phyloP scores from a whole-genome alignment of 2,113 vertebrate species.

The Marcusenius ussheri region DNA sequence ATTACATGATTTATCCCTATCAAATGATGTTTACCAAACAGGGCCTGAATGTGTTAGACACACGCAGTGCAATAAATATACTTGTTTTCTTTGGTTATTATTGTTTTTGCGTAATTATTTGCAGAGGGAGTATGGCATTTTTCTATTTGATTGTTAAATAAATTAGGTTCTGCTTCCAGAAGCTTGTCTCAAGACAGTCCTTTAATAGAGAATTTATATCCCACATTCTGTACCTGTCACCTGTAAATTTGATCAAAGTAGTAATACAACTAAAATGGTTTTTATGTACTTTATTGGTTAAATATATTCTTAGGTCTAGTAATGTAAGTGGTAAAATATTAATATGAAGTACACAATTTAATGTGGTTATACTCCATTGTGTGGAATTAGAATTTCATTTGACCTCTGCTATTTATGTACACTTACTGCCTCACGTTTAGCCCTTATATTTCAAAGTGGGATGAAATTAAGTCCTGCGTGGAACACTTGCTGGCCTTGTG shows the following conservation, averaged over 20 bases:
- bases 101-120: neutral
- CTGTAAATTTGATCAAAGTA: neutral
- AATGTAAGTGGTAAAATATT: neutral
- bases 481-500: too few relatives aligned
- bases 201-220: neutral
- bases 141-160: neutral
- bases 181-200: neutral
- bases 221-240: neutral
- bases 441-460: neutral
- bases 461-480: neutral
- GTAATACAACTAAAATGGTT: neutral
- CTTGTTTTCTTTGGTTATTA: neutral
- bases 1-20: neutral
- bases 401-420: neutral
- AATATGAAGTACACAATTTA: neutral
- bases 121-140: neutral
- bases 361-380: neutral
- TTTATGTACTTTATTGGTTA: neutral
- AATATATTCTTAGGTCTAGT: neutral
- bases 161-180: constrained; percentile 1
- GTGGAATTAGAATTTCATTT: neutral
- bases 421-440: neutral
- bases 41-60: neutral
- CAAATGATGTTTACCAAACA: neutral
- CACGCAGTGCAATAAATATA: neutral